Base-by-base conservation (phyloP, 1,140 invertebrate genomes). In the Temnothorax curvispinosus region DNA sequence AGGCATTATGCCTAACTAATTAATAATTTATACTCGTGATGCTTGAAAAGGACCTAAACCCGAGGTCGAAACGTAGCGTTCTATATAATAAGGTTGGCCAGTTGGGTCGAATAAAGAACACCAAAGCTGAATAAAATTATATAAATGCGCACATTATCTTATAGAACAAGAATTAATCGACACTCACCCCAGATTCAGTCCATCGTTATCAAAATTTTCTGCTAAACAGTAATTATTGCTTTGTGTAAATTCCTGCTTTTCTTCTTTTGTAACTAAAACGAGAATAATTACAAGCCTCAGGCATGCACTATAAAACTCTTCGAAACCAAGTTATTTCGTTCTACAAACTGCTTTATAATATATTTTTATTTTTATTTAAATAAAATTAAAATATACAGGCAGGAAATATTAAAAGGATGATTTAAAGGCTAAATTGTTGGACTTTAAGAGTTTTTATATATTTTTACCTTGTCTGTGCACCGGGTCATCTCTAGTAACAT, bases 401-500 rank as follows among this genome's bases (percentile, higher is more conserved):
- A 60, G 2, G 1, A 18, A 60, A 60, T 60, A 76, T 76, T 4
- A 6, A 5, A 35, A 64, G 64, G 7, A 35, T 32, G 2, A 44
- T 32, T 62, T 15, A 0, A 60, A 32, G 4, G 6, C 62, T n/a
- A n/a, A 64, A 32, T 47, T 47, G 18, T 2, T 44, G 1, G 1
- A 0, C 3, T 60, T 0, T 15, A 47, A 62, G 32, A 35, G 27
- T 35, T 77, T 18, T 11, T 5, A 27, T 1, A 54, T n/a, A n/a
- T 47, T 27, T 38, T 76, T 89, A 95, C 95, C 82, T 91, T 93
- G 94, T 62, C 93, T 94, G 11, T 95, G 94, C 15, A 97, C 96
- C 13, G 97, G 96, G 93, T 99, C 98, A 92, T 99, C 98, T 86
- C 98, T 96, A 1, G 98, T 98, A 11, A 99, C 98, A 93, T 99